Evolutionary conservation across 2,113 vertebrate genomes (phyloP), one percentile per base, ranked within the genome.

Genomic region (Paedocypris sp.): DNA sequence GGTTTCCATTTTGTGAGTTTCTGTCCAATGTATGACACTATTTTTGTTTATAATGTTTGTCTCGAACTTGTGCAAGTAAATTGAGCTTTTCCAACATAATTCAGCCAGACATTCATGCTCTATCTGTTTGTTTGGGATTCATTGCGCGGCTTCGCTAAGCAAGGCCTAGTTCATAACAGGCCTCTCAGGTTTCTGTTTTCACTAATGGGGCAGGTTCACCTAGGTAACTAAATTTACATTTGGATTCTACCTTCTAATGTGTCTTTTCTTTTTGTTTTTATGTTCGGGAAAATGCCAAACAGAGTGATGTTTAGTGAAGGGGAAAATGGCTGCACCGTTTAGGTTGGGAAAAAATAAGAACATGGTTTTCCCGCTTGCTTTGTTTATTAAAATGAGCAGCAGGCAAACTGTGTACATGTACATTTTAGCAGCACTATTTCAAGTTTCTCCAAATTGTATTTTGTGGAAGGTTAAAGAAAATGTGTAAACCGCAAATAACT

Each of bases 151-250:
- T 35, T 59, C 20, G 35, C 32, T 53, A 26, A 48, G 26, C 13
- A 43, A 43, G 46, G 18, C 18, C 33, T 23, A 29, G 39, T 32
- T 43, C 22, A 68, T 76, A 72, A 77, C 67, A 62, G 65, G 28
- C 64, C 22, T 75, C 78, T 87, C 80, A 13, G 73, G 73, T 87
- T 86, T 82, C 83, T 79, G 73, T 77, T 75, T 80, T 72, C 65
- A 67, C 73, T 63, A 71, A 71, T 53, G 73, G 62, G 50, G 49
- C 29, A 52, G 31, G 53, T 18, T 83, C 70, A 2, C 74, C 71
- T 65, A 67, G 77, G 76, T 73, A 74, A 81, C 75, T n/a, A 22
- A 47, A 45, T 57, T 66, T 71, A 68, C 54, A 43, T 46, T 36
- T 64, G 70, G 66, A 41, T 66, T 73, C 23, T 43, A 56, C 64